Percentiles rank a stretch among this genome's conserved stretches.
Evolutionary conservation across 2,888 invertebrate species (phyloP).

Genomic region (Pedicia rivosa): DNA sequence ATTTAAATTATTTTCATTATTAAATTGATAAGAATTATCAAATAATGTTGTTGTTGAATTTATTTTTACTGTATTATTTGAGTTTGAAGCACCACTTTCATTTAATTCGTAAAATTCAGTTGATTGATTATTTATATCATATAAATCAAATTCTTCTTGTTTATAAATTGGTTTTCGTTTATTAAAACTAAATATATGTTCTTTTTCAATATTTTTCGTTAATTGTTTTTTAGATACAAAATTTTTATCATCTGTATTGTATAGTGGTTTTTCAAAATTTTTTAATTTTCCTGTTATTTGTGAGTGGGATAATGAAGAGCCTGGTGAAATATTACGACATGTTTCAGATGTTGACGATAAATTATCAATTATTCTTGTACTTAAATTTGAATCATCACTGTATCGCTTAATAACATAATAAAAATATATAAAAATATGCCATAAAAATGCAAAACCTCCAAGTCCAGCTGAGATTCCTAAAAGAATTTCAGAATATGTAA

Average conservation of each 20-base stretch:
- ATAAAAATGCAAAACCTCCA: slow-evolving; percentile 13
- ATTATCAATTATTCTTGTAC: slow-evolving; percentile 10
- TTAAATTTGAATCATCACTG: slow-evolving; percentile 5
- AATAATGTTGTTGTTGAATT: no score
- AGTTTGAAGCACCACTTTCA: slow-evolving; percentile 10
- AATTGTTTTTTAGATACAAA: slow-evolving; percentile 12
- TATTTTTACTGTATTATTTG: no score
- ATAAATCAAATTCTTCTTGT: slow-evolving; percentile 9
- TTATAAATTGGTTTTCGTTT: slow-evolving; percentile 12
- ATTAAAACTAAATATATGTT: slow-evolving; percentile 11
- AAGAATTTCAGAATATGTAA: not conserved
- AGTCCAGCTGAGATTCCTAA: slow-evolving; percentile 14
- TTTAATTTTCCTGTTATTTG: slow-evolving; percentile 9
- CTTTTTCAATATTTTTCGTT: slow-evolving; percentile 12
- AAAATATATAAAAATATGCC: slow-evolving; percentile 13
- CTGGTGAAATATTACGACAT: slow-evolving; percentile 3
- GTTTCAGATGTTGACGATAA: slow-evolving; percentile 8
- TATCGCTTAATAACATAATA: slow-evolving; percentile 10
- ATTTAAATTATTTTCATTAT: slow-evolving; percentile 12
- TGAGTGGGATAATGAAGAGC: not conserved
- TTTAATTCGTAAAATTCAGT: slow-evolving; percentile 13
- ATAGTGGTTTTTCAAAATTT: slow-evolving; percentile 12
- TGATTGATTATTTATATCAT: slow-evolving; percentile 11
- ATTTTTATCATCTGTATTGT: slow-evolving; percentile 13
- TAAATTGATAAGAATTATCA: slow-evolving; percentile 6